Evolutionary conservation across 2,113 vertebrate species (phyloP).

Genomic region (Turnix velox): DNA sequence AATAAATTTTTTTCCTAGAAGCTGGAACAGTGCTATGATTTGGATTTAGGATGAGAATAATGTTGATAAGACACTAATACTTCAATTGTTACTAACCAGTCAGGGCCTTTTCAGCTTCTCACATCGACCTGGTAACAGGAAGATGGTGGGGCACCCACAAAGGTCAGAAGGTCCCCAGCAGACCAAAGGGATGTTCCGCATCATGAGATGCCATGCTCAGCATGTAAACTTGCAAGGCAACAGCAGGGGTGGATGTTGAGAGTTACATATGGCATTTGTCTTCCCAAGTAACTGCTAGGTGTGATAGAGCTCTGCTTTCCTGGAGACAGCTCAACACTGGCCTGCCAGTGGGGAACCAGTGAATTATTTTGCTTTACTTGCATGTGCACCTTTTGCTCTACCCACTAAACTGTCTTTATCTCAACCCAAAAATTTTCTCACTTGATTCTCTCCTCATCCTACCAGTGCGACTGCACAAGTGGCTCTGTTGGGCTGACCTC

Average conservation of each 20-base stretch:
- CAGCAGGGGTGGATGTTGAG: not conserved
- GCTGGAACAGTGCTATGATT: not conserved
- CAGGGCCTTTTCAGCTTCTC: not conserved
- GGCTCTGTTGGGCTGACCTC: not conserved
- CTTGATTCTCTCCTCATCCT: not conserved
- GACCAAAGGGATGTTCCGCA: not conserved
- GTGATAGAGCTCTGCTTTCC: not conserved
- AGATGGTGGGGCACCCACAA: not conserved
- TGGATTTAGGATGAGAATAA: not conserved
- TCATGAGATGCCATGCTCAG: not conserved
- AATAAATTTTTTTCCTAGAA: not conserved
- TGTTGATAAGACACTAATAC: not conserved
- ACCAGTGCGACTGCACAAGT: not conserved
- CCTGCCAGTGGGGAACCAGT: not conserved
- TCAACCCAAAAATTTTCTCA: not conserved
- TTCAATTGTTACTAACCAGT: not conserved
- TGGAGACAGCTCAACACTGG: not conserved
- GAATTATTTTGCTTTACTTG: not conserved
- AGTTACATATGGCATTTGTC: not conserved
- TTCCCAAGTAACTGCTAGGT: not conserved
- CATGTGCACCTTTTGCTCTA: not conserved
- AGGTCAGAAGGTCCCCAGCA: not conserved
- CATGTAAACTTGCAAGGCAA: not conserved
- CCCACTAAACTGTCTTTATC: not conserved
- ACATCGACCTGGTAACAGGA: not conserved